Conservation (phyloP, 2,797 vertebrate genomes). For the Alcedo atthis region DNA sequence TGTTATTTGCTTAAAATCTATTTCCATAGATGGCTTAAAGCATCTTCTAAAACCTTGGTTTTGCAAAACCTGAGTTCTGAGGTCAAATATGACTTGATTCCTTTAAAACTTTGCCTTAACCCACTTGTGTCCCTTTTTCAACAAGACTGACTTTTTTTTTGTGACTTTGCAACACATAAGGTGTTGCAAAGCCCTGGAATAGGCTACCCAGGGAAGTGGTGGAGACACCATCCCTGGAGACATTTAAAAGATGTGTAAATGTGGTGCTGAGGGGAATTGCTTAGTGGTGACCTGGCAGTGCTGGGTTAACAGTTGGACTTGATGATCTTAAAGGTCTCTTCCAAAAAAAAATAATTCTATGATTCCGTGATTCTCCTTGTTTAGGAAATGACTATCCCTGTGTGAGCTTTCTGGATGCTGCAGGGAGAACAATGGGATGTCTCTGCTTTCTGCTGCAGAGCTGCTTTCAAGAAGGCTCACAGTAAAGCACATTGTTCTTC, state of each 20-base stretch:
- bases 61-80: background rate
- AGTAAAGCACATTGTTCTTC: background rate
- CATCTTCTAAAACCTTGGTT: background rate
- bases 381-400: background rate
- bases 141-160: background rate
- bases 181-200: background rate
- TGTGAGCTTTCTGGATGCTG: background rate
- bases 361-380: background rate
- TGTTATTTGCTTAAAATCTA: background rate
- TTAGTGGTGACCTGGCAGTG: background rate
- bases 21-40: background rate
- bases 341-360: background rate
- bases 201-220: background rate
- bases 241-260: background rate
- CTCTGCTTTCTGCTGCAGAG: background rate
- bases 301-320: background rate
- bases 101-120: background rate
- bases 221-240: background rate
- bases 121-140: background rate
- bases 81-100: background rate
- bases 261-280: background rate
- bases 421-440: background rate
- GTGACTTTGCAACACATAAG: background rate
- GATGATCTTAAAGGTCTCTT: background rate
- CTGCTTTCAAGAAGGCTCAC: background rate